Conservation (phyloP, 2,888 invertebrate genomes). For the Dryomyza anilis region DNA sequence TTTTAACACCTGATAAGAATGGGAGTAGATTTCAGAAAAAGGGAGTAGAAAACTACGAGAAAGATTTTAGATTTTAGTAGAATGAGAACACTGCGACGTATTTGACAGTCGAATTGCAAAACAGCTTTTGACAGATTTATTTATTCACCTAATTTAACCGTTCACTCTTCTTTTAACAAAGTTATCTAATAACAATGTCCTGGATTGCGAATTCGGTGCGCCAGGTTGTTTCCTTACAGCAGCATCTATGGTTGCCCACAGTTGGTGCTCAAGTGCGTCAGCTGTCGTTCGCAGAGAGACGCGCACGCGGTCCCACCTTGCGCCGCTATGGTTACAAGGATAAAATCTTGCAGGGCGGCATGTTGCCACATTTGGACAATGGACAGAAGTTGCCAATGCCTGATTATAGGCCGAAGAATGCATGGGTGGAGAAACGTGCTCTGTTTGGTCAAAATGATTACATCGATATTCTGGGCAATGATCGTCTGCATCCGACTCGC, state of each 20-base stretch:
- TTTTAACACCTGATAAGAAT: too few relatives aligned
- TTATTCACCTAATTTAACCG: background rate
- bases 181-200: slow-evolving; percentile 30
- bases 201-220: slow-evolving; percentile 29
- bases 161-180: slow-evolving; percentile 14
- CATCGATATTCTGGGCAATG: slow-evolving; percentile 92
- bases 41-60: too few relatives aligned
- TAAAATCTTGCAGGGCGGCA: slow-evolving; percentile 69
- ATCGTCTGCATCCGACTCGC: slow-evolving; percentile 79
- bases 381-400: slow-evolving; percentile 69
- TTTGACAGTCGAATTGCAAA: background rate
- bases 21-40: too few relatives aligned
- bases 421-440: slow-evolving; percentile 79
- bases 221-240: slow-evolving; percentile 20
- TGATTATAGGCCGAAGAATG: slow-evolving; percentile 72
- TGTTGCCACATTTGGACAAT: slow-evolving; percentile 70
- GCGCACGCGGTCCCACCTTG: slow-evolving; percentile 65
- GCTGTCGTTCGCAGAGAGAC: slow-evolving; percentile 63
- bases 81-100: too few relatives aligned
- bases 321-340: slow-evolving; percentile 73
- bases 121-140: background rate
- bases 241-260: background rate
- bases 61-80: too few relatives aligned
- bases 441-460: slow-evolving; percentile 96
- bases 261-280: slow-evolving; percentile 60